Percentiles rank a stretch among this genome's conserved stretches.
phyloP scores from a whole-genome alignment of 2,797 vertebrate genomes.

The Gadopsis marmoratus region DNA sequence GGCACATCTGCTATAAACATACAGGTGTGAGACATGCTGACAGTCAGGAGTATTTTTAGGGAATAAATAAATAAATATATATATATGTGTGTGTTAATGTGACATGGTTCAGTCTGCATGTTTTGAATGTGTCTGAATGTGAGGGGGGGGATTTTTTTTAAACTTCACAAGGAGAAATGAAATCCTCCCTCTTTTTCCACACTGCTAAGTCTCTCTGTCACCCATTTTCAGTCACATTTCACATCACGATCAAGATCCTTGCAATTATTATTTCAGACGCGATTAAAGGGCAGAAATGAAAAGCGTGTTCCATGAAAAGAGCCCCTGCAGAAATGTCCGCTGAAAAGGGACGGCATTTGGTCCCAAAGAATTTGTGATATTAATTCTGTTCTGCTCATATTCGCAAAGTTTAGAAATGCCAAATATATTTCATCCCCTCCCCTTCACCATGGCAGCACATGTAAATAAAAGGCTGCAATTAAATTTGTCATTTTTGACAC shows the following conservation, averaged over 20 bases:
- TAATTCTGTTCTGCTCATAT: constrained; percentile 6
- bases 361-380: neutral
- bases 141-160: neutral
- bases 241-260: neutral
- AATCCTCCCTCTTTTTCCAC: neutral
- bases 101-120: constrained; percentile 27
- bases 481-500: constrained; percentile 50
- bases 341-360: neutral
- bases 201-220: neutral
- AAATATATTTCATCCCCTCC: constrained; percentile 9
- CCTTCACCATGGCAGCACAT: neutral
- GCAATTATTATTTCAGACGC: constrained; percentile 27
- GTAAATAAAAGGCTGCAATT: constrained; percentile 48
- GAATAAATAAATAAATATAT: constrained; percentile 16
- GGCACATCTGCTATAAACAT: constrained; percentile 15
- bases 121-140: constrained; percentile 29
- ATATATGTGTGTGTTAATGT: neutral
- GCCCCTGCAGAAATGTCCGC: neutral
- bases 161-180: neutral
- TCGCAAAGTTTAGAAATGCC: constrained; percentile 26
- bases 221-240: constrained; percentile 9
- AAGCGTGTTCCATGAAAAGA: constrained; percentile 32
- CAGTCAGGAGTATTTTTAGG: constrained; percentile 28
- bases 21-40: constrained; percentile 37
- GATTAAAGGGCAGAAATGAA: constrained; percentile 49